Conservation (phyloP, 2,113 vertebrate genomes). For the Callaeas wilsoni region DNA sequence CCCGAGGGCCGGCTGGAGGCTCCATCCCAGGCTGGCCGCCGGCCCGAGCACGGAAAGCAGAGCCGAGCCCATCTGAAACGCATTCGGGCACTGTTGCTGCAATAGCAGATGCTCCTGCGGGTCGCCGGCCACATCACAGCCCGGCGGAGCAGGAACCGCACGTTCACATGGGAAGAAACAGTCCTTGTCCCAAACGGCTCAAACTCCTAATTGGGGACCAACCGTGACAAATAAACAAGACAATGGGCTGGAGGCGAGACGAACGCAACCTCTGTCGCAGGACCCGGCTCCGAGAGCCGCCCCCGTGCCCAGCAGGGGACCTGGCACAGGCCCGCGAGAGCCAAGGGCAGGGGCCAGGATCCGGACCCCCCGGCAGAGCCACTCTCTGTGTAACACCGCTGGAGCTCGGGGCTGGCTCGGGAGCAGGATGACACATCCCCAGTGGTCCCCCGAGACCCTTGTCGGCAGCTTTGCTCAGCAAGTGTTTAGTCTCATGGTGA, state of each 20-base stretch:
- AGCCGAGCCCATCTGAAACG: conserved; percentile 52
- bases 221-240: conserved; percentile 55
- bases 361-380: not conserved
- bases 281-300: not conserved
- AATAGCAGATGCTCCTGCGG: conserved; percentile 51
- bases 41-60: not conserved
- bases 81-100: conserved; percentile 44
- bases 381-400: not conserved
- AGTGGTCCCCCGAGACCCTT: not conserved
- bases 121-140: conserved; percentile 49
- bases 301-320: not conserved
- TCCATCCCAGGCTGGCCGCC: not conserved
- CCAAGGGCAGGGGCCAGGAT: not conserved
- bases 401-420: not conserved
- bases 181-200: not conserved
- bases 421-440: conserved; percentile 29
- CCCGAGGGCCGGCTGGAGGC: not conserved
- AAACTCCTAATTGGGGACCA: conserved; percentile 18
- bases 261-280: conserved; percentile 8
- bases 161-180: conserved; percentile 38
- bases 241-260: conserved; percentile 53
- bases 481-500: not conserved
- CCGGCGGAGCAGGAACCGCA: not conserved
- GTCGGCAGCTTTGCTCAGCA: conserved; percentile 5
- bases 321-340: not conserved